phyloP scores from a whole-genome alignment of 2,888 invertebrate genomes.

The Pyrgus malvae region DNA sequence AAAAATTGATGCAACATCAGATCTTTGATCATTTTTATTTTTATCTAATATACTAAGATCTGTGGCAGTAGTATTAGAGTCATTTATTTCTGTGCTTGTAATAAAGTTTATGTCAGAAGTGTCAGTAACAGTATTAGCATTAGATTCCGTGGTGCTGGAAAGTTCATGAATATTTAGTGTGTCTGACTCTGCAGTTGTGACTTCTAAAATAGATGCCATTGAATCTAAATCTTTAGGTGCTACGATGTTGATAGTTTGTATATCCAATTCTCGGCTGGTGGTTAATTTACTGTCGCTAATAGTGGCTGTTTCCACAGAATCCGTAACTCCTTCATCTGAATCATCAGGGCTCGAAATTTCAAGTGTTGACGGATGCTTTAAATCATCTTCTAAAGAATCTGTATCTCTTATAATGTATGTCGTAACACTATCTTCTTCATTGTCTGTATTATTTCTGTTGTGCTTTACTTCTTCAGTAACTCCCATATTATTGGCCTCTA shows the following conservation, averaged over 20 bases:
- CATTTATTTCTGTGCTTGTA: neutral
- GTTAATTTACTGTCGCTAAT: slow-evolving; percentile 37
- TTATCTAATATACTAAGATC: no score
- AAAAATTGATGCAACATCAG: no score
- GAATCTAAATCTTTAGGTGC: slow-evolving; percentile 44
- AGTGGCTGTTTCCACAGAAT: slow-evolving; percentile 42
- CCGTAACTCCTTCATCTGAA: slow-evolving; percentile 20
- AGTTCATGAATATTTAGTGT: neutral
- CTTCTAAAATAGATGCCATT: slow-evolving; percentile 43
- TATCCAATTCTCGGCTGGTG: slow-evolving; percentile 35
- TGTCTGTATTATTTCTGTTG: no score
- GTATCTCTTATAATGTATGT: no score
- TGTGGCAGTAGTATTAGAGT: neutral
- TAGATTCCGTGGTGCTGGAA: neutral
- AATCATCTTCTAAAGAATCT: slow-evolving; percentile 33
- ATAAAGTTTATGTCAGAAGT: neutral
- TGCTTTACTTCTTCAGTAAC: no score
- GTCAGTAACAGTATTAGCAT: neutral
- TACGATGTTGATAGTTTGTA: slow-evolving; percentile 38
- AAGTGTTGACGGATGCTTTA: slow-evolving; percentile 47
- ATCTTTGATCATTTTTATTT: no score
- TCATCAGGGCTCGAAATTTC: slow-evolving; percentile 44
- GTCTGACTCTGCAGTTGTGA: neutral
- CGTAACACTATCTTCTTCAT: no score
- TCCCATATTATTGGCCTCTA: no score